Conservation (phyloP, 1,140 invertebrate species). For the Microplitis mediator region DNA sequence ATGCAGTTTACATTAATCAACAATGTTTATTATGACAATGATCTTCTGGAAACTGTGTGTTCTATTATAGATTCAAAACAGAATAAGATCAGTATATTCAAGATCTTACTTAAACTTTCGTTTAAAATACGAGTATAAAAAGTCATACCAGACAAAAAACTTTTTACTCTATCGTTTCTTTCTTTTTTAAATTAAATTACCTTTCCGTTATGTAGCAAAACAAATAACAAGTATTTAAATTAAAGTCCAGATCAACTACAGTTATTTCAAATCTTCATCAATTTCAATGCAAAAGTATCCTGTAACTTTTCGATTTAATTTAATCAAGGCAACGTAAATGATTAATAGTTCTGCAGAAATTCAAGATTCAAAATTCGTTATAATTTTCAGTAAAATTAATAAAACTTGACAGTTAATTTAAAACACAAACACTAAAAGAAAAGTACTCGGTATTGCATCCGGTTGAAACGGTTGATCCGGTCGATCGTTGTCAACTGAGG, state of each 20-base stretch:
- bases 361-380: too few relatives aligned
- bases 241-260: too few relatives aligned
- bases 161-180: too few relatives aligned
- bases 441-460: slow-evolving; percentile 5
- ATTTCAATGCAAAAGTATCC: too few relatives aligned
- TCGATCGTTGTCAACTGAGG: slow-evolving; percentile 14
- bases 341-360: too few relatives aligned
- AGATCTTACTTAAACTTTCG: background rate
- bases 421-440: background rate
- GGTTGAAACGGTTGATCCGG: slow-evolving; percentile 3
- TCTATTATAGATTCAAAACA: background rate
- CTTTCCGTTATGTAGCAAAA: too few relatives aligned
- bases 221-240: too few relatives aligned
- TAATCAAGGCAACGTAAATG: too few relatives aligned
- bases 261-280: too few relatives aligned
- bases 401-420: background rate
- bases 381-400: background rate
- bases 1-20: slow-evolving; percentile 6
- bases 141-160: too few relatives aligned
- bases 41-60: background rate
- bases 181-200: too few relatives aligned
- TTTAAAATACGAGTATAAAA: background rate
- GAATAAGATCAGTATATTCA: background rate
- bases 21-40: background rate
- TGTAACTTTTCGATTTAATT: too few relatives aligned